Evolutionary conservation across 2,797 vertebrate genomes (phyloP).

Genomic region (Dendrocincla fuliginosa): DNA sequence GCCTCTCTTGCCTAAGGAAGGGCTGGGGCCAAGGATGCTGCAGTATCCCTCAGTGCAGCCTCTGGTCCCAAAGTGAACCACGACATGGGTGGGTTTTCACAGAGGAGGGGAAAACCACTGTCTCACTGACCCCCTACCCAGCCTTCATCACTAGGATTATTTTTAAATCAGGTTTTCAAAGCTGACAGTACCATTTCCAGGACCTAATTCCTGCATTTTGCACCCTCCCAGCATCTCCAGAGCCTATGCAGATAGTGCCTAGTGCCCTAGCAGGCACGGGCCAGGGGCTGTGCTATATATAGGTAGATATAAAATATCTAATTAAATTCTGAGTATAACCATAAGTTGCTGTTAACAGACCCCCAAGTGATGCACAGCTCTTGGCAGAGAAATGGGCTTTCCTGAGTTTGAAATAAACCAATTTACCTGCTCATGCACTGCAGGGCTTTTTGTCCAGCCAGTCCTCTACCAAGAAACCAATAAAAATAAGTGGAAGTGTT

Average conservation of each 20-base stretch:
- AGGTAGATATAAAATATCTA: not conserved
- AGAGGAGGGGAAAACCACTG: rapidly evolving
- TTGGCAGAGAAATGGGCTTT: not conserved
- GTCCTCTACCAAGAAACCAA: not conserved
- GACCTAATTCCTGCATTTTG: not conserved
- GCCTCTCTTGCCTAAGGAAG: not conserved
- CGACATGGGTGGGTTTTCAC: not conserved
- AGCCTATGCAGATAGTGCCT: rapidly evolving
- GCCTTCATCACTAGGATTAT: not conserved
- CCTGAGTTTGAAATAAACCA: not conserved
- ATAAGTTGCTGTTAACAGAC: not conserved
- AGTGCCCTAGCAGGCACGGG: not conserved
- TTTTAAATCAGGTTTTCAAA: not conserved
- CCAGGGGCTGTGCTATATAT: not conserved
- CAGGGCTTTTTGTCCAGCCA: not conserved
- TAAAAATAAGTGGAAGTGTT: not conserved
- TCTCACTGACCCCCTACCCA: not conserved
- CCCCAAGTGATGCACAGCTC: not conserved
- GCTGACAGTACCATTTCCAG: not conserved
- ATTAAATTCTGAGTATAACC: not conserved
- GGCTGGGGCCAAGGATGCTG: not conserved
- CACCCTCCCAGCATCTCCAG: not conserved
- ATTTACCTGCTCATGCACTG: not conserved
- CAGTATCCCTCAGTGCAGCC: not conserved
- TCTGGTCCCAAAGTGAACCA: not conserved